Conservation (phyloP, 2,113 vertebrate species). For the Atlantisia rogersi region DNA sequence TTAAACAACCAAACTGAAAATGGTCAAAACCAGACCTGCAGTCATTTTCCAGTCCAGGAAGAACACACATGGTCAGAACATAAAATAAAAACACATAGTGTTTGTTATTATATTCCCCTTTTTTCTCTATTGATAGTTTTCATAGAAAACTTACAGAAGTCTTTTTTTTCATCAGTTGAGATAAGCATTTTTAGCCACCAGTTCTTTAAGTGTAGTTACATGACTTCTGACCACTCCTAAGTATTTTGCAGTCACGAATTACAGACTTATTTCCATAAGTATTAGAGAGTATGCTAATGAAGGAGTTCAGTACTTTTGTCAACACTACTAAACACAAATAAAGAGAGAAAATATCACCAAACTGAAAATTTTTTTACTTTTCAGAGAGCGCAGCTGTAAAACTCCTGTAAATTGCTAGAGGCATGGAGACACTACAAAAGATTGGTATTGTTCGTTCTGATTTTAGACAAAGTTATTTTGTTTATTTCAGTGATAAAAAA, state of each 20-base stretch:
- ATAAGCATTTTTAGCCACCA: neutral
- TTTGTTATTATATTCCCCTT: neutral
- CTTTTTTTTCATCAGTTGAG: neutral
- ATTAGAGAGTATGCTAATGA: neutral
- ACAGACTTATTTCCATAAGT: neutral
- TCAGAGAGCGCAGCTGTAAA: neutral
- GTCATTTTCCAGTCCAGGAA: neutral
- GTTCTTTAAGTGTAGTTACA: neutral
- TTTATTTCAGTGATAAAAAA: neutral
- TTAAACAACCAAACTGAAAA: neutral
- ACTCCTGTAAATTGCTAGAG: neutral
- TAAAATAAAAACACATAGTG: neutral
- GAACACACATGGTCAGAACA: accelerated
- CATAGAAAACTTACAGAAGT: neutral
- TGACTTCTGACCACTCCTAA: neutral
- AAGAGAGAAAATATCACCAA: neutral
- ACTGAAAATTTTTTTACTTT: neutral
- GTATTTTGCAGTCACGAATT: neutral
- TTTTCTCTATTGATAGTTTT: neutral
- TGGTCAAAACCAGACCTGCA: neutral
- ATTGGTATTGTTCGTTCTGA: neutral
- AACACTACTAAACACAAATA: neutral
- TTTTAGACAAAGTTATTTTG: neutral
- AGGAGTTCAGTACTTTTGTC: neutral
- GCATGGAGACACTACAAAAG: neutral